Evolutionary conservation across 1,140 invertebrate species (phyloP).

Genomic region (Leptestheria dahalacensis): DNA sequence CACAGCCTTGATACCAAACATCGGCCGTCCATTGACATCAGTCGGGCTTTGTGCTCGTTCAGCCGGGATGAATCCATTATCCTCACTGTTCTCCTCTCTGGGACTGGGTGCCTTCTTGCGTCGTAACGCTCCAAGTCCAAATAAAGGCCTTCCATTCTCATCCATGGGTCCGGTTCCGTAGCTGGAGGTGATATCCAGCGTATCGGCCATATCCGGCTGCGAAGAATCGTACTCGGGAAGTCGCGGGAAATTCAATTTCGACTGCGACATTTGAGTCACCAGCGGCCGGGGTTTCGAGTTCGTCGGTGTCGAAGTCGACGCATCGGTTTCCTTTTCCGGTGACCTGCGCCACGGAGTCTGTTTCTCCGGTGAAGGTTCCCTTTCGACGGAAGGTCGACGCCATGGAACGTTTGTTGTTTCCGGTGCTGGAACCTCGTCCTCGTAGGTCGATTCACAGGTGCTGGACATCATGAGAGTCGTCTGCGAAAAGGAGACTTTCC

Average conservation of each 20-base stretch:
- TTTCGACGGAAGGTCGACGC: background rate
- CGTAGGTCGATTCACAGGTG: no score
- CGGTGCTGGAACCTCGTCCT: no score
- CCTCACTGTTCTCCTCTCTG: background rate
- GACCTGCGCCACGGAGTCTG: conserved; percentile 3
- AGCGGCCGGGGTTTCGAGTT: conserved; percentile 6
- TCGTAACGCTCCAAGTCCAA: conserved; percentile 53
- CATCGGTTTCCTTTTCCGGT: background rate
- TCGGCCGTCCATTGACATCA: no score
- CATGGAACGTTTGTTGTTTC: background rate
- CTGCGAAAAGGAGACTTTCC: background rate
- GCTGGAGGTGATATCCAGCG: conserved; percentile 54
- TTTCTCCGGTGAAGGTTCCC: background rate
- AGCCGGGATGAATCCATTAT: background rate
- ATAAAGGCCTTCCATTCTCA: conserved; percentile 55
- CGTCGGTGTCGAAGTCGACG: background rate
- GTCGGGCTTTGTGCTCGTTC: no score
- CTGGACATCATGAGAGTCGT: background rate
- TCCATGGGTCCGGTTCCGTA: conserved; percentile 66
- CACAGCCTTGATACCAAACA: no score
- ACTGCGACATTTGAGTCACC: conserved; percentile 11
- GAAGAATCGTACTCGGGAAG: conserved; percentile 13
- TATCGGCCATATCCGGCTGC: conserved; percentile 18
- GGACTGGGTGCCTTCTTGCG: conserved; percentile 1
- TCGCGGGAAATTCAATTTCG: background rate